Percentiles rank a stretch among this genome's conserved stretches.
These are phyloP conservation scores for Arge pagana DNA, from an alignment of 2,888 invertebrate species.

Conservation along the genomic window DNA sequence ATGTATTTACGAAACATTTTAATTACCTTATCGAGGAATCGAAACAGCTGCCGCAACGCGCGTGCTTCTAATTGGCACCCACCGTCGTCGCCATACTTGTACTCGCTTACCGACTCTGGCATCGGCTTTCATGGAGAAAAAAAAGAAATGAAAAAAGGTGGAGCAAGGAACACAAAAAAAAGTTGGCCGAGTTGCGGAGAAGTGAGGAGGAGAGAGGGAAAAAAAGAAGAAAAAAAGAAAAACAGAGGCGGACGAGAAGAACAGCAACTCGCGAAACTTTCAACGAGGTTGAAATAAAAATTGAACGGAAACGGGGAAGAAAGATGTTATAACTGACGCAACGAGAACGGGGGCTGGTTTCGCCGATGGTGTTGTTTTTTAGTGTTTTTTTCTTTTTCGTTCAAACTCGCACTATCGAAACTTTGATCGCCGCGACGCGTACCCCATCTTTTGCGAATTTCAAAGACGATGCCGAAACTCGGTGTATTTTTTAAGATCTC, in stretches of 20 bases:
- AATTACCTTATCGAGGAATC: constrained; percentile 57
- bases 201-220: neutral
- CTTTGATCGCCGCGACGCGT: too few relatives aligned
- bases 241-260: neutral
- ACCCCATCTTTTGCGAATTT: constrained; percentile 19
- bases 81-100: neutral
- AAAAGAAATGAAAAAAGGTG: too few relatives aligned
- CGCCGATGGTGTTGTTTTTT: too few relatives aligned
- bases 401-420: too few relatives aligned
- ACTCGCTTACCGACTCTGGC: constrained; percentile 5
- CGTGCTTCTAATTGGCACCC: constrained; percentile 51
- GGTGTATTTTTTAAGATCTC: constrained; percentile 20
- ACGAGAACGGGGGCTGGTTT: too few relatives aligned
- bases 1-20: constrained; percentile 53
- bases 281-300: neutral
- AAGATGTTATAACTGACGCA: too few relatives aligned
- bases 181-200: too few relatives aligned
- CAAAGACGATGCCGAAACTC: constrained; percentile 13
- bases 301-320: too few relatives aligned
- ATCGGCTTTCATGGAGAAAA: neutral
- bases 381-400: too few relatives aligned
- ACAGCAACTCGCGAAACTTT: constrained; percentile 5
- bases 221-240: neutral
- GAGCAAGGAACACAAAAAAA: too few relatives aligned
- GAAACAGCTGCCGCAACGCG: constrained; percentile 51